Conservation (phyloP, 1,140 invertebrate species). For the Tetragnatha versicolor region DNA sequence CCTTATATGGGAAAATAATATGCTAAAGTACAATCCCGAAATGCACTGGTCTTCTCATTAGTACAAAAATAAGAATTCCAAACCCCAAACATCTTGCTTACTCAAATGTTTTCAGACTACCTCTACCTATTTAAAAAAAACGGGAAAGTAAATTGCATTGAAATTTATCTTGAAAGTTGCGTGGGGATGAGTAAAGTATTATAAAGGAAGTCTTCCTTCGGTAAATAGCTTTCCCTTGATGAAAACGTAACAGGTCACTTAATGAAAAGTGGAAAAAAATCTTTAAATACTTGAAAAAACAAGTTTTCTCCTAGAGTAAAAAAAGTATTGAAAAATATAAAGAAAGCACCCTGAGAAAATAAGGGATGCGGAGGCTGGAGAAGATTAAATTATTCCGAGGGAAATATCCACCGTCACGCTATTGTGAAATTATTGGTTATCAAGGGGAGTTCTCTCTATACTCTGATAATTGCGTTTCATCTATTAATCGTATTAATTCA, state of each 20-base stretch:
- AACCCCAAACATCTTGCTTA: no score
- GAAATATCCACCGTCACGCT: conserved; percentile 28
- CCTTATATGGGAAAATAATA: no score
- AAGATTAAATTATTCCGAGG: conserved; percentile 19
- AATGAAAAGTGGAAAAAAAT: conserved; percentile 6
- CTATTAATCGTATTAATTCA: conserved; percentile 33
- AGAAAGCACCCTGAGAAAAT: conserved; percentile 28
- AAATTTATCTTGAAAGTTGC: not conserved
- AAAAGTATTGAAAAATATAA: not conserved
- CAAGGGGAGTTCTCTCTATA: not conserved
- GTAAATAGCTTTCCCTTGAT: conserved; percentile 8
- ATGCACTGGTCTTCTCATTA: no score
- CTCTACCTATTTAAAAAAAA: no score
- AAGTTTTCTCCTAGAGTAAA: not conserved
- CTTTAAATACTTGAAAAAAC: conserved; percentile 6
- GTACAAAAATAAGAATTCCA: no score
- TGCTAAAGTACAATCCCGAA: no score
- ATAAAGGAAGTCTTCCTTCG: not conserved
- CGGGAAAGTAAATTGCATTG: not conserved
- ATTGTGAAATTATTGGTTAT: conserved; percentile 49
- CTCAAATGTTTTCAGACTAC: no score
- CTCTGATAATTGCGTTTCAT: conserved; percentile 34
- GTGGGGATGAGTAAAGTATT: not conserved
- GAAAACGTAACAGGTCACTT: conserved; percentile 34
- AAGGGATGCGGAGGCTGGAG: not conserved